A percentile compares a stretch with the other conserved stretches of the same genome.
Evolutionary conservation across 2,888 invertebrate species (phyloP).

Genomic region (Drosophila anomelani): DNA sequence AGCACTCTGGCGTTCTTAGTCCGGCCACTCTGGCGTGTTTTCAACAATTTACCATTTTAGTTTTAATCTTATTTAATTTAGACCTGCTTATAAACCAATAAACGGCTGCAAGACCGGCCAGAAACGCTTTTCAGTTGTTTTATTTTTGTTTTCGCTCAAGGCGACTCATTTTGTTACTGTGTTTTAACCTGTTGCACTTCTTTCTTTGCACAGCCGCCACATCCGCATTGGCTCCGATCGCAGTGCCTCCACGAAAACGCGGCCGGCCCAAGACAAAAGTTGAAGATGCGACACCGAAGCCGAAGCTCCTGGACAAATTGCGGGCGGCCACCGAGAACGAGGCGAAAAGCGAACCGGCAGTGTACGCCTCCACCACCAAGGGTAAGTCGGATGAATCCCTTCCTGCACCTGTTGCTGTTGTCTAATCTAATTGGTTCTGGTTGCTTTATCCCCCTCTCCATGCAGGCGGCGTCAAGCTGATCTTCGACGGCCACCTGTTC

Average conservation of each 20-base stretch:
- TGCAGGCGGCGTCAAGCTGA: conserved; percentile 82
- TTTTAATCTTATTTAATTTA: conserved; percentile 16
- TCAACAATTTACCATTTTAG: conserved; percentile 21
- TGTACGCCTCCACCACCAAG: conserved; percentile 83
- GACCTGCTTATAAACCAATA: conserved; percentile 56
- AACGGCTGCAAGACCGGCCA: conserved; percentile 41
- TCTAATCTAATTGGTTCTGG: background rate
- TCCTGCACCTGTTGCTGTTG: background rate
- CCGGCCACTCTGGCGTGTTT: conserved; percentile 17
- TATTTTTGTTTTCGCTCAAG: conserved; percentile 58
- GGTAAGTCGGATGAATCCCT: conserved; percentile 51
- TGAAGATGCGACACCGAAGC: conserved; percentile 55
- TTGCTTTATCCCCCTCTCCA: background rate
- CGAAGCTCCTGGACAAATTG: conserved; percentile 71
- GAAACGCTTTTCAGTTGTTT: conserved; percentile 64
- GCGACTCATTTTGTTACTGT: conserved; percentile 1
- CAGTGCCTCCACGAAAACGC: conserved; percentile 68
- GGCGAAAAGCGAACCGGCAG: conserved; percentile 65
- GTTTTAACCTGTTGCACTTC: conserved; percentile 55
- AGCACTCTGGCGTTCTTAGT: conserved; percentile 39
- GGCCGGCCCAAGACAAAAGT: conserved; percentile 72
- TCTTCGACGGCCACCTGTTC: conserved; percentile 83
- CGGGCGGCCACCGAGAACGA: conserved; percentile 65
- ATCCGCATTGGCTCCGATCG: conserved; percentile 51
- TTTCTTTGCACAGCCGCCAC: conserved; percentile 46